Evolutionary conservation across 2,113 vertebrate species (phyloP).

Genomic region (Megaceryle maxima): DNA sequence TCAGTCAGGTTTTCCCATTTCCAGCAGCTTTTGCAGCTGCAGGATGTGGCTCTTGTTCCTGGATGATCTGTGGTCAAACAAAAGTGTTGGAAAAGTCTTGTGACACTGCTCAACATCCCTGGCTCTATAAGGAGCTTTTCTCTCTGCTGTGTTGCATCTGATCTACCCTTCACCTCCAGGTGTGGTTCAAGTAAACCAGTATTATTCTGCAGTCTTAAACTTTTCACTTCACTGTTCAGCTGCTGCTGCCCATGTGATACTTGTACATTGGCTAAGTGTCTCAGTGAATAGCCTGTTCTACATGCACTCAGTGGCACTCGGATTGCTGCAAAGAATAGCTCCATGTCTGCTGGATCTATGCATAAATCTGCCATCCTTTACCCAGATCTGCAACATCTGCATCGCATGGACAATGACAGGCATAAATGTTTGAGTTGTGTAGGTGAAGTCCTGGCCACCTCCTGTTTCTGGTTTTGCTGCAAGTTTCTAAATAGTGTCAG

Average conservation of each 20-base stretch:
- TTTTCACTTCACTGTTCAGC: neutral
- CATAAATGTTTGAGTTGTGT: neutral
- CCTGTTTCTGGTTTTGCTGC: neutral
- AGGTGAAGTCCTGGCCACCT: neutral
- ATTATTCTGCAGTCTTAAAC: neutral
- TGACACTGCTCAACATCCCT: neutral
- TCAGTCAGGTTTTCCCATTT: neutral
- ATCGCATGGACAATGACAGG: neutral
- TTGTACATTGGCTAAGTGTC: neutral
- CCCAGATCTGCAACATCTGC: neutral
- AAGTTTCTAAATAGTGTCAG: neutral
- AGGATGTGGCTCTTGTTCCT: neutral
- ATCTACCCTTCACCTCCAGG: neutral
- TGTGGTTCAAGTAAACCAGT: neutral
- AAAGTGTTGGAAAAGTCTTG: neutral
- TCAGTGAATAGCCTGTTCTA: neutral
- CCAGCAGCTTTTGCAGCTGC: neutral
- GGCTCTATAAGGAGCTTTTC: neutral
- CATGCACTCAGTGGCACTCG: neutral
- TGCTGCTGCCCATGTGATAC: neutral
- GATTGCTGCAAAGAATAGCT: neutral
- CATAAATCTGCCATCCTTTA: neutral
- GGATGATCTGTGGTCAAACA: neutral
- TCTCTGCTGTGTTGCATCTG: neutral
- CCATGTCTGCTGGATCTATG: neutral